Evolutionary conservation across 1,140 invertebrate genomes (phyloP), one percentile per base, ranked within the genome.

Genomic region (Halictus rubicundus): DNA sequence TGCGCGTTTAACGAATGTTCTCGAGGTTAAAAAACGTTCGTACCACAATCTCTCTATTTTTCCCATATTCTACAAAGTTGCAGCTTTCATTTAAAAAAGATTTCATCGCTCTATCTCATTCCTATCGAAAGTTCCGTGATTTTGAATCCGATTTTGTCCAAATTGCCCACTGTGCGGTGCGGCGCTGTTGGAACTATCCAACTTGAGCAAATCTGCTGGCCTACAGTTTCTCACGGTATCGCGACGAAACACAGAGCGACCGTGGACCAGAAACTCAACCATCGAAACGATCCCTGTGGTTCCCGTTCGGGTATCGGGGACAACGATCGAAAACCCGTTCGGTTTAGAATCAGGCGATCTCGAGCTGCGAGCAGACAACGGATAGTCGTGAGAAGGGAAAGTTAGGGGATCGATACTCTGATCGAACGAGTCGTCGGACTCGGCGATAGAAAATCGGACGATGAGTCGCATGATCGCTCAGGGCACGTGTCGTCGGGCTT

Each of bases 301-400:
- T 4, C 6, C 7, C 14, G 23, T 12, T 42, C 21, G 27, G 0
- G 19, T 66, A 66, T 66, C 37, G 52, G 21, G 39, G 23, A 32
- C 49, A 23, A 10, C 8, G 70, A 46, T 46, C 39, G 63, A 27
- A 57, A 66, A 32, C 71, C 27, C 39, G 71, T 54, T 21, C 23
- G 21, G 25, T 19, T 32, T 10, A 12, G 10, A 12, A 21, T 14
- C 10, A 32, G 7, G 32, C 21, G 10, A 10, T 14, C 63, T 21
- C 0, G 23, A 2, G 19, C 16, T 59, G 10, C 16, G 9, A 0
- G 37, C 14, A 39, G 9, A 21, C 42, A 65, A 8, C 0, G 39
- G 68, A 78, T 71, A 78, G 60, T 72, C 76, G 68, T 72, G 76
- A 71, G 76, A 78, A 78, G 76, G 76, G 76, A 78, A 78, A 78